phyloP scores from a whole-genome alignment of 2,888 invertebrate species.

The Pachliopta kotzebuea region DNA sequence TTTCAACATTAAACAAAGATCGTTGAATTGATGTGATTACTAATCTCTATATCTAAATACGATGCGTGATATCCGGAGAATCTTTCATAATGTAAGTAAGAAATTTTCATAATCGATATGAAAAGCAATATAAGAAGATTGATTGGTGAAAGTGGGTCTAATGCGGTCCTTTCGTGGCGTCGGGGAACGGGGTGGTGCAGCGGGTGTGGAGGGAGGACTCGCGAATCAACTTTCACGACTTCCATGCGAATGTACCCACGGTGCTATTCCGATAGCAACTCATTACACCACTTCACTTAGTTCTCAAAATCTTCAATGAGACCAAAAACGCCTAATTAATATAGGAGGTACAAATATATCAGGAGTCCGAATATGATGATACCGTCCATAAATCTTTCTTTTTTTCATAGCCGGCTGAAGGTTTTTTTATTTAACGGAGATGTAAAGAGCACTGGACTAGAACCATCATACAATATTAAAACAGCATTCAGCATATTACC shows the following conservation, averaged over 20 bases:
- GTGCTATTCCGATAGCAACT: conserved; percentile 44
- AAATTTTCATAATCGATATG: not conserved
- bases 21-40: too few relatives aligned
- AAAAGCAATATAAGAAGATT: not conserved
- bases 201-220: conserved; percentile 41
- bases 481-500: not conserved
- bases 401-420: too few relatives aligned
- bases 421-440: too few relatives aligned
- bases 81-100: not conserved
- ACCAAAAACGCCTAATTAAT: too few relatives aligned
- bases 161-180: conserved; percentile 35
- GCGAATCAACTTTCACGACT: conserved; percentile 69
- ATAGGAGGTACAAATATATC: too few relatives aligned
- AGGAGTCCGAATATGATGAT: too few relatives aligned
- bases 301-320: conserved; percentile 21
- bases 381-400: too few relatives aligned
- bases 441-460: too few relatives aligned
- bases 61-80: too few relatives aligned
- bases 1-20: too few relatives aligned
- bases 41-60: too few relatives aligned
- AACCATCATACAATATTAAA: not conserved
- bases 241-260: conserved; percentile 45
- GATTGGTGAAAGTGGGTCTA: conserved; percentile 37
- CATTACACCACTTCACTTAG: conserved; percentile 38
- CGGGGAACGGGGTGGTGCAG: conserved; percentile 30